phyloP scores from a whole-genome alignment of 2,797 vertebrate species.

The Hemibagrus guttatus region DNA sequence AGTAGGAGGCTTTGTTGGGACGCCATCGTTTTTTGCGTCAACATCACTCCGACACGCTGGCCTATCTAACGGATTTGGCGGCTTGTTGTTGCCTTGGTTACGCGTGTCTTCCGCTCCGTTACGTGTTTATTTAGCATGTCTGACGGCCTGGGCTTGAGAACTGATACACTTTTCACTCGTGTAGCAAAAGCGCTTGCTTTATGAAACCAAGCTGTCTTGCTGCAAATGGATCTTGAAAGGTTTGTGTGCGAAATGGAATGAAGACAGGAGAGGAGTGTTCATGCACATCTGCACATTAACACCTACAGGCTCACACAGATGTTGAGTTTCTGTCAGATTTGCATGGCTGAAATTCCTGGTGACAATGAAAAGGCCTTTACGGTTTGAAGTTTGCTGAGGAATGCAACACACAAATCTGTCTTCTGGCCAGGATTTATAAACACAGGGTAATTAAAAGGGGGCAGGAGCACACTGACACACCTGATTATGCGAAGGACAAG shows the following conservation, averaged over 20 bases:
- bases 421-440: background rate
- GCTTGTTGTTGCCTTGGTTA: constrained; percentile 39
- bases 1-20: constrained; percentile 28
- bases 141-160: background rate
- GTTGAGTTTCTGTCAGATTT: background rate
- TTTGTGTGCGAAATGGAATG: background rate
- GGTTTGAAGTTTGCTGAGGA: background rate
- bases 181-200: background rate
- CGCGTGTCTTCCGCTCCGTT: constrained; percentile 20
- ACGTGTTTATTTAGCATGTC: background rate
- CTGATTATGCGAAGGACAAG: background rate
- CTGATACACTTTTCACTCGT: background rate
- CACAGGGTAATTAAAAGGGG: background rate
- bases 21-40: constrained; percentile 16
- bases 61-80: constrained; percentile 11
- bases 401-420: background rate
- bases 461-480: background rate
- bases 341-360: background rate
- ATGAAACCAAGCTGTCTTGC: constrained; percentile 17
- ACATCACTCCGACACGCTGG: background rate
- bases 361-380: too few species aligned
- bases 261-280: constrained; percentile 8
- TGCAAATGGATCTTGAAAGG: background rate
- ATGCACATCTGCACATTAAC: constrained; percentile 17
- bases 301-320: constrained; percentile 17